phyloP scores from a whole-genome alignment of 1,140 invertebrate species.

The Drosophila navojoa region DNA sequence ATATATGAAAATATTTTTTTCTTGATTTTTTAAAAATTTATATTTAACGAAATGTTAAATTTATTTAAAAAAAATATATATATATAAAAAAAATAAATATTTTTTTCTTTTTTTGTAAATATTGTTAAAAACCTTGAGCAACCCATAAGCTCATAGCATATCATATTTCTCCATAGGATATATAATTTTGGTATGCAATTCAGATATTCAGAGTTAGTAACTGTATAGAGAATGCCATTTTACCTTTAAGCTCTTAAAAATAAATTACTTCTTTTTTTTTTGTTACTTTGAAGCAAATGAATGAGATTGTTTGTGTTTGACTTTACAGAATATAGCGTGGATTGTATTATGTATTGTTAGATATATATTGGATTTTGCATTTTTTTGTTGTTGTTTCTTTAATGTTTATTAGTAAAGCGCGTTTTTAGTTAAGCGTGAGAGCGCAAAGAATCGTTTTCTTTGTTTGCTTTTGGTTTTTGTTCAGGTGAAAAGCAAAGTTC shows the following conservation, averaged over 20 bases:
- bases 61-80: too few relatives aligned
- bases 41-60: too few relatives aligned
- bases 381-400: conserved; percentile 20
- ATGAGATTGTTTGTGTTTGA: conserved; percentile 59
- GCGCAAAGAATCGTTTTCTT: conserved; percentile 56
- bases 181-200: conserved; percentile 4
- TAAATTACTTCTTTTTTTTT: conserved; percentile 12
- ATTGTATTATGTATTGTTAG: conserved; percentile 52
- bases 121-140: conserved; percentile 62
- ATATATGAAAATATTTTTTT: too few relatives aligned
- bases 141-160: conserved; percentile 38
- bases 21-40: too few relatives aligned
- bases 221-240: conserved; percentile 41
- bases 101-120: too few relatives aligned
- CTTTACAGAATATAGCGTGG: conserved; percentile 73
- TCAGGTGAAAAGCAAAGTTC: conserved; percentile 64
- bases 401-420: conserved; percentile 48
- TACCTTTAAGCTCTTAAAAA: conserved; percentile 60
- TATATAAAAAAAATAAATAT: too few relatives aligned
- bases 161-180: conserved; percentile 26
- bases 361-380: conserved; percentile 43
- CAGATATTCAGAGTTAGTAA: conserved; percentile 38
- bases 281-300: conserved; percentile 24
- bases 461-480: conserved; percentile 54
- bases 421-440: conserved; percentile 64